A percentile compares a stretch with the other conserved stretches of the same genome.
Evolutionary conservation across 2,113 vertebrate genomes (phyloP).

Genomic region (Holacanthus passer): DNA sequence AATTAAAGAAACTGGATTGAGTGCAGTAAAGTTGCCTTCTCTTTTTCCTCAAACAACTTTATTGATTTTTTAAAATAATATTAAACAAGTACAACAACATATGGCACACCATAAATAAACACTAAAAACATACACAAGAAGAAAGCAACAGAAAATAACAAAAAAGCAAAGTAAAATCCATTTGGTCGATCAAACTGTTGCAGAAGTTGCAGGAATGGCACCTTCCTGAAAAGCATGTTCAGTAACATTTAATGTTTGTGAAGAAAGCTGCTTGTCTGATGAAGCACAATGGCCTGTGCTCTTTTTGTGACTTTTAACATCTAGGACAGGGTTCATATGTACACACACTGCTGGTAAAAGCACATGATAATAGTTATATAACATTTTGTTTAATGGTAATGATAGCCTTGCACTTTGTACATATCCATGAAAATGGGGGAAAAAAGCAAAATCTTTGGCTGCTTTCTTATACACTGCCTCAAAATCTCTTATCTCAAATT

Average conservation of each 20-base stretch:
- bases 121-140: not conserved
- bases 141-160: not conserved
- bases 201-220: not conserved
- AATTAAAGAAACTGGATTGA: not conserved
- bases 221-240: not conserved
- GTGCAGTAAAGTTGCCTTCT: not conserved
- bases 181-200: no score
- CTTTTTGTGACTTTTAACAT: conserved; percentile 2
- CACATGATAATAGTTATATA: not conserved
- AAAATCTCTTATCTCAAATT: not conserved
- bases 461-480: not conserved
- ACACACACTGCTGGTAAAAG: conserved; percentile 13
- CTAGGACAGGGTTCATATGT: not conserved
- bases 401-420: conserved; percentile 19
- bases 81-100: not conserved
- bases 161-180: no score
- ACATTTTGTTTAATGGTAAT: conserved; percentile 4
- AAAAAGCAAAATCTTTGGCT: not conserved
- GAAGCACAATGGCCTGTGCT: not conserved
- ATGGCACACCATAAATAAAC: not conserved
- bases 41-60: not conserved
- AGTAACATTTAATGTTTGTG: no score
- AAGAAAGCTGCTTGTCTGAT: not conserved
- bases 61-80: not conserved
- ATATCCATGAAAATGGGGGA: not conserved